Conservation (phyloP, 2,888 invertebrate species). For the Dicyrtoma fusca region DNA sequence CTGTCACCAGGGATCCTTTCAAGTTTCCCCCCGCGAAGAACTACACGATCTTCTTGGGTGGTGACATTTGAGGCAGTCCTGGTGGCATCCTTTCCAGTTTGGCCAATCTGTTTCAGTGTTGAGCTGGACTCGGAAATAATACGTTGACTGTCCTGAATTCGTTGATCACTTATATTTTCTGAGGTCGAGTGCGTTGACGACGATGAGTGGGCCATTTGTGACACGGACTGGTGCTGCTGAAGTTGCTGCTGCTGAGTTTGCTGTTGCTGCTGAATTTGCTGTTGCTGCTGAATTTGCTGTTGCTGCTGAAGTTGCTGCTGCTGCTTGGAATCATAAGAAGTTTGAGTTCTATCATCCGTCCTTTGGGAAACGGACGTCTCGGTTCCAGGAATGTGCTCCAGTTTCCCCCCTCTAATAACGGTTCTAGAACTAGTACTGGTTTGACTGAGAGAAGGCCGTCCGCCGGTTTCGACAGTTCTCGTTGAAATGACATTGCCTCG, state of each 20-base stretch:
- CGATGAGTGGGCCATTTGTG: background rate
- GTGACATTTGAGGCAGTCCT: constrained; percentile 13
- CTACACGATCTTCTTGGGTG: constrained; percentile 29
- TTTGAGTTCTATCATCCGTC: background rate
- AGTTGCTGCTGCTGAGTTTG: background rate
- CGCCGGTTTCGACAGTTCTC: background rate
- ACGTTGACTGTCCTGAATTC: constrained; percentile 43
- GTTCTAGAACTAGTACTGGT: background rate
- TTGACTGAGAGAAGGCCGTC: constrained; percentile 4
- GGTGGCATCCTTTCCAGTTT: constrained; percentile 8
- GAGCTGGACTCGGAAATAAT: constrained; percentile 43
- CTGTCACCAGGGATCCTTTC: constrained; percentile 38
- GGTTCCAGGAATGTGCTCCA: constrained; percentile 42
- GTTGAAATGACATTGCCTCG: constrained; percentile 32
- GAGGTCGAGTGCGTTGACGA: background rate
- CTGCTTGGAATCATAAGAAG: constrained; percentile 4
- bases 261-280: too few species aligned
- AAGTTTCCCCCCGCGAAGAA: constrained; percentile 51
- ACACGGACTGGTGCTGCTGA: background rate
- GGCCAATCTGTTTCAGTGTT: constrained; percentile 34
- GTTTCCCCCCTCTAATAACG: constrained; percentile 50
- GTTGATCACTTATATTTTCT: constrained; percentile 9
- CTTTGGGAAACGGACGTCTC: background rate
- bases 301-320: background rate
- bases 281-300: too few species aligned